Percentiles rank a stretch among this genome's conserved stretches.
phyloP scores from a whole-genome alignment of 2,113 vertebrate species.

The Egretta garzetta region DNA sequence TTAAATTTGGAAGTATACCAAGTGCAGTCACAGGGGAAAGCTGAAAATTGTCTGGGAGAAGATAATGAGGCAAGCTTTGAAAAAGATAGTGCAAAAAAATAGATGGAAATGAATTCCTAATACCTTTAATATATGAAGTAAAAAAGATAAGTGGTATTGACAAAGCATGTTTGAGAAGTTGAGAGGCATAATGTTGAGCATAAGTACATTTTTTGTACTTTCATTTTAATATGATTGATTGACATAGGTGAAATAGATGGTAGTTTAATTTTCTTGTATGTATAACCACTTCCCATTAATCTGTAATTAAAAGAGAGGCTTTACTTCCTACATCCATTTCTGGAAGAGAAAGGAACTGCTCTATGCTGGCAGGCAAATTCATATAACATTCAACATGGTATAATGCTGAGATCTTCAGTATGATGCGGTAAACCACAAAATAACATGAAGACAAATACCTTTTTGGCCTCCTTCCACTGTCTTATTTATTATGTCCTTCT shows the following conservation, averaged over 20 bases:
- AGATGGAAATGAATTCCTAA: background rate
- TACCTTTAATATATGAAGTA: background rate
- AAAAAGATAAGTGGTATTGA: background rate
- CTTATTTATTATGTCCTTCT: slow-evolving; percentile 14
- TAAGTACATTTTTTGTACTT: background rate
- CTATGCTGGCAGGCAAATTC: background rate
- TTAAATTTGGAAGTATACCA: background rate
- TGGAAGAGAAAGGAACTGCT: background rate
- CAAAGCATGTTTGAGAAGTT: background rate
- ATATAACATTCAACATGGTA: background rate
- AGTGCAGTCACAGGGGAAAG: background rate
- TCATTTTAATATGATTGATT: background rate
- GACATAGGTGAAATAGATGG: background rate
- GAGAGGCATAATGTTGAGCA: background rate
- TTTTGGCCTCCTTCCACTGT: background rate
- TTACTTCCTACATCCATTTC: background rate
- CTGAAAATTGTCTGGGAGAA: background rate
- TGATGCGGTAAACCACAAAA: slow-evolving; percentile 29
- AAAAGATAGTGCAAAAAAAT: background rate
- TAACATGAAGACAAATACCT: slow-evolving; percentile 23
- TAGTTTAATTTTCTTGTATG: background rate
- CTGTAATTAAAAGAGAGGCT: background rate
- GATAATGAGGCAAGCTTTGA: background rate
- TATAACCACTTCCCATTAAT: background rate
- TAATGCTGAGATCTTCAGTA: background rate